A percentile compares a stretch with the other conserved stretches of the same genome.
Evolutionary conservation across 2,888 invertebrate species (phyloP).

Genomic region (Sphaeridia pumilis): DNA sequence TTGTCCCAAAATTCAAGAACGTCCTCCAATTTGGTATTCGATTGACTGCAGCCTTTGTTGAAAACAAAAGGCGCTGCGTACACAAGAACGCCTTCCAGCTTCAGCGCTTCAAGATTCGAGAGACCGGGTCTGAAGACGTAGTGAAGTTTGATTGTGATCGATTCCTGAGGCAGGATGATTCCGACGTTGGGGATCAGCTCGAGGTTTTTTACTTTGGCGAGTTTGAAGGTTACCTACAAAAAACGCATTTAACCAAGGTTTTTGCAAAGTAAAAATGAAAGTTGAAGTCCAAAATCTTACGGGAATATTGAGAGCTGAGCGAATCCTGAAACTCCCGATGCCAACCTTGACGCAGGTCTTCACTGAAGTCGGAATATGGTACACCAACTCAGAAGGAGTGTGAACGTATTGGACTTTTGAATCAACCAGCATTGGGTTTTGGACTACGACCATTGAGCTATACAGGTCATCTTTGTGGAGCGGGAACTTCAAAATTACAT

Average conservation of each 20-base stretch:
- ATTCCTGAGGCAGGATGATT: constrained; percentile 3
- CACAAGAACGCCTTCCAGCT: constrained; percentile 11
- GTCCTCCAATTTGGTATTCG: neutral
- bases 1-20: constrained; percentile 10
- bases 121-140: neutral
- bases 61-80: constrained; percentile 12
- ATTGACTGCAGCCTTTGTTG: neutral
- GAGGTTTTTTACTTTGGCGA: constrained; percentile 3
- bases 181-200: constrained; percentile 6
- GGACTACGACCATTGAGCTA: constrained; percentile 1
- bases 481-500: constrained; percentile 1
- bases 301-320: constrained; percentile 4
- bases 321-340: constrained; percentile 6
- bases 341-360: neutral
- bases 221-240: constrained; percentile 9
- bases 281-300: constrained; percentile 1
- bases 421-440: neutral
- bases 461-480: constrained; percentile 4
- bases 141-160: constrained; percentile 2
- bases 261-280: neutral
- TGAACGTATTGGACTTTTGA: constrained; percentile 9
- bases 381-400: constrained; percentile 7
- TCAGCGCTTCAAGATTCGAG: neutral
- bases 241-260: neutral
- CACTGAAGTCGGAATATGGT: neutral